Percentiles rank a stretch among this genome's conserved stretches.
Evolutionary conservation across 2,113 vertebrate genomes (phyloP).

Genomic region (Helogale parvula): DNA sequence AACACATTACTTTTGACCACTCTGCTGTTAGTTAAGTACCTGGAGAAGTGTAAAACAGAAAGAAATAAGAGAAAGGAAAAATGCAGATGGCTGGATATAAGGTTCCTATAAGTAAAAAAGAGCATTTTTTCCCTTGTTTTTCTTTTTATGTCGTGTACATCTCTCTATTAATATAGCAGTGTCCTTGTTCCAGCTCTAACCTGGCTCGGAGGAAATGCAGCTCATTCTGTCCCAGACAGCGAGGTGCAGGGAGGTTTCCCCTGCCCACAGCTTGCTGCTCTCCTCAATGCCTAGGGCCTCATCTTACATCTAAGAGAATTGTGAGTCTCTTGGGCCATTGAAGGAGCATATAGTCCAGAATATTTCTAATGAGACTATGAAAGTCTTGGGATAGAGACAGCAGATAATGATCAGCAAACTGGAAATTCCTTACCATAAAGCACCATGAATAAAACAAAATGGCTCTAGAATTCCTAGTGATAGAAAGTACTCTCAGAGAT

Average conservation of each 20-base stretch:
- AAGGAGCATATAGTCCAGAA: not conserved
- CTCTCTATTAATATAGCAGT: not conserved
- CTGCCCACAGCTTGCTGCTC: not conserved
- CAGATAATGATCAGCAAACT: not conserved
- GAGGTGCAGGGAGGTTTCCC: not conserved
- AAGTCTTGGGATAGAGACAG: not conserved
- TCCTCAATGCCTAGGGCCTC: too few relatives aligned
- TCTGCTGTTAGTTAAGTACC: not conserved
- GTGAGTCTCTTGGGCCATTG: not conserved
- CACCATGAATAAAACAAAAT: not conserved
- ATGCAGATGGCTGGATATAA: not conserved
- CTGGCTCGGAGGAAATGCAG: not conserved
- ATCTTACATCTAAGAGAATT: not conserved
- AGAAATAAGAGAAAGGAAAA: not conserved
- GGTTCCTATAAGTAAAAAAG: not conserved
- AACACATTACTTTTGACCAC: not conserved
- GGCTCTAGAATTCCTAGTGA: not conserved
- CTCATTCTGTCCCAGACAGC: not conserved
- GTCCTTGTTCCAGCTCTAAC: not conserved
- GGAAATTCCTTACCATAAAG: not conserved
- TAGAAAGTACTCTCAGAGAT: not conserved
- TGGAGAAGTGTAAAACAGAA: not conserved
- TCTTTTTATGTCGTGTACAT: not conserved
- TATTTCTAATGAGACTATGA: not conserved
- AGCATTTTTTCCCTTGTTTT: not conserved